Base-by-base conservation (phyloP, 2,888 invertebrate genomes). In the Ormyrus pomaceus region DNA sequence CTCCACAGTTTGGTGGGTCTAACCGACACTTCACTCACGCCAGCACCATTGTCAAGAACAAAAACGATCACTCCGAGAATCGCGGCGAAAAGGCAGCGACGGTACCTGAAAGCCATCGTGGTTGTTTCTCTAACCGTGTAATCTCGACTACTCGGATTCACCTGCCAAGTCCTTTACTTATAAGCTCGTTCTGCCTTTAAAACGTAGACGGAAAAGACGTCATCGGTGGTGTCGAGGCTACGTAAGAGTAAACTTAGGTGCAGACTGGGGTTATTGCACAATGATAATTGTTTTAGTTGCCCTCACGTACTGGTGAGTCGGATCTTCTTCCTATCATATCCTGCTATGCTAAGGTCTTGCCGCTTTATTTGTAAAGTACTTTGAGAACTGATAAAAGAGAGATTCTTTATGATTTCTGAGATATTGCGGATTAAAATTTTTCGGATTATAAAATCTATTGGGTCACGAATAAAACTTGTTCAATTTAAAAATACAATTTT, bases 241-340 rank as follows among this genome's bases (percentile, higher is more conserved):
- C 76, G 56, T 68, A 70, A 82, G 72, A 80, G 77, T 75, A 82
- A 80, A 77, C 80, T 82, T 80, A 50, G 77, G 79, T 34, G 79
- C 19, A 78, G 62, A 75, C 61, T 11, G 3, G 13, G 72, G 34
- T 62, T 58, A 77, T 80, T 80, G 71, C 76, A 77, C 80, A 80
- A 80, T 68, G 72, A 72, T 45, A 51, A 51, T 34, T 65, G 34
- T 65, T 58, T 71, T 51, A 19, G 34, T 50, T 5, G 7, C 19
- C 9, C 46, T 50, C 7, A 62, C 19, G 53, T 34, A 62, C 7
- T 13, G 7, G 45, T 13, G 51, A 13, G 34, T 34, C 58, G 19
- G 59, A n/a, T 50, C 5, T 46, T 34, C 34, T 11, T 74, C 55
- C 73, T 69, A 61, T 62, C 13, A n/a, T 45, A 61, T 69, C 58